phyloP scores from a whole-genome alignment of 1,140 invertebrate species.

The Lycorma delicatula region DNA sequence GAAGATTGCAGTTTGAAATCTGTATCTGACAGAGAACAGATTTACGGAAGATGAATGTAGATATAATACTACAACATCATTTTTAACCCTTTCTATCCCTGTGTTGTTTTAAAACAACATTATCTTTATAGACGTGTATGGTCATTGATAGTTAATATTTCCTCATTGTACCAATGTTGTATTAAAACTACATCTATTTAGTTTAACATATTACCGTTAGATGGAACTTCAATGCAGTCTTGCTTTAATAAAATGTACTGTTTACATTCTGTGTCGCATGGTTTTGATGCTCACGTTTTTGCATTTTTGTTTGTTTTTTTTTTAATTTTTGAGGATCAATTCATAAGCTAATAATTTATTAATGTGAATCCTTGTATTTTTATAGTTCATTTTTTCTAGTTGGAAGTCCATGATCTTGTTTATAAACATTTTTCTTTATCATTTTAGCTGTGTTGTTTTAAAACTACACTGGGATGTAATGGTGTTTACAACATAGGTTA shows the following conservation, averaged over 20 bases:
- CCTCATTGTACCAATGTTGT: not conserved
- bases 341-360: not conserved
- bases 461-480: not conserved
- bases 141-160: not conserved
- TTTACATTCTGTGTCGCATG: not conserved
- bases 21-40: too few relatives aligned
- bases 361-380: not conserved
- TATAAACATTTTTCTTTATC: not conserved
- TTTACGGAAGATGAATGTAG: too few relatives aligned
- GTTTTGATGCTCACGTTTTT: not conserved
- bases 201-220: not conserved
- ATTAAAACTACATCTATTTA: not conserved
- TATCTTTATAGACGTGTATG: not conserved
- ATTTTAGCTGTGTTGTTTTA: not conserved
- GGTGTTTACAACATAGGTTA: not conserved
- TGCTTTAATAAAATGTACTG: not conserved
- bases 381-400: not conserved
- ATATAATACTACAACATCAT: too few relatives aligned
- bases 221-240: not conserved
- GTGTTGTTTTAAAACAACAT: slow-evolving; percentile 2
- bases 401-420: not conserved
- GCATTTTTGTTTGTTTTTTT: not conserved
- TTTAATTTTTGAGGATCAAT: not conserved
- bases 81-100: not conserved
- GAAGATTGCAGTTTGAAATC: too few relatives aligned